These are phyloP conservation scores for Clarias macrocephalus DNA, from an alignment of 2,113 vertebrate species.

Conservation along the genomic window DNA sequence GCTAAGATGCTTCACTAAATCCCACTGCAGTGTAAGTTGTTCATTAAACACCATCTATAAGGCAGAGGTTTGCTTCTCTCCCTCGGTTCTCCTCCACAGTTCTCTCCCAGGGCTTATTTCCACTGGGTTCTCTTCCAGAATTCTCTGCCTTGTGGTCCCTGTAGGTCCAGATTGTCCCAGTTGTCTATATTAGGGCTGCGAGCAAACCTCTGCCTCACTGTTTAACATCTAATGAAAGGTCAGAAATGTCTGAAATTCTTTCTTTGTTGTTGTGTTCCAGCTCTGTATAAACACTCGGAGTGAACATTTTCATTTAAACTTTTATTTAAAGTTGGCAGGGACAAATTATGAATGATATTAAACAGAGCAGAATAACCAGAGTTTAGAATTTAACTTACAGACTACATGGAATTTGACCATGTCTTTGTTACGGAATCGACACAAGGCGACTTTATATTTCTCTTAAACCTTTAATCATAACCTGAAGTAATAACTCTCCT, in stretches of 20 bases:
- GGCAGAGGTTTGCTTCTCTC: neutral
- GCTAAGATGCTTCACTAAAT: neutral
- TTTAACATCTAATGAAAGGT: constrained; percentile 26
- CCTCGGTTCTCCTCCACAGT: neutral
- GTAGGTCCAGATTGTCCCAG: neutral
- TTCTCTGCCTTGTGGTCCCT: neutral
- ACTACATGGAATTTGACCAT: neutral
- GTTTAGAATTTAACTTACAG: neutral
- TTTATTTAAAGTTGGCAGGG: neutral
- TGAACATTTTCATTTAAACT: neutral
- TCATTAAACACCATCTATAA: neutral
- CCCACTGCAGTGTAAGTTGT: neutral
- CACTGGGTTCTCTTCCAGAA: neutral
- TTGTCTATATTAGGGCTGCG: constrained; percentile 38
- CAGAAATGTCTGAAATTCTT: constrained; percentile 29
- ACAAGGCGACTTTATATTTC: neutral
- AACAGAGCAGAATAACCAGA: neutral
- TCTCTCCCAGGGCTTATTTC: neutral
- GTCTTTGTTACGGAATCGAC: neutral
- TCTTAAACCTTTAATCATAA: neutral
- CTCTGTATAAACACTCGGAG: neutral
- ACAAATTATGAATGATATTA: neutral
- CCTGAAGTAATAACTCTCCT: too few species aligned
- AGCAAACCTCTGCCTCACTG: neutral
- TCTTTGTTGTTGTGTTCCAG: neutral